Conservation (phyloP, 2,888 invertebrate genomes). For the Dexiosoma caninum region DNA sequence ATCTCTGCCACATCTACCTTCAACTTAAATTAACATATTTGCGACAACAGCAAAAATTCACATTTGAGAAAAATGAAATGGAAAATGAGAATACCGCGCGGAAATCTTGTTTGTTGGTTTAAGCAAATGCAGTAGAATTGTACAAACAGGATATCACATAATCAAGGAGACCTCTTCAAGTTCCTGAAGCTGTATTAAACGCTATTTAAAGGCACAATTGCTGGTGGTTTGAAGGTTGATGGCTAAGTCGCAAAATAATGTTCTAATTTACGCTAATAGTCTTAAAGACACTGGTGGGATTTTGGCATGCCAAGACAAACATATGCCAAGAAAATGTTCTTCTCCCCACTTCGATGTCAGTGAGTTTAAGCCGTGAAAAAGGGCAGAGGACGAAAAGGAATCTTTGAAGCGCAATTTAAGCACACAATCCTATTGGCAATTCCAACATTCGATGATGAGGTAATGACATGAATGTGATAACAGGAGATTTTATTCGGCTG, state of each 20-base stretch:
- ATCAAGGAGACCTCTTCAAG: background rate
- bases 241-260: background rate
- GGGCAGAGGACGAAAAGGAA: background rate
- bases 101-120: background rate
- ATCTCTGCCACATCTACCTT: conserved; percentile 6
- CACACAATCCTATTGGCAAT: background rate
- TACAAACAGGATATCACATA: conserved; percentile 7
- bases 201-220: background rate
- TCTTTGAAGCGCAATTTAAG: background rate
- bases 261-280: background rate
- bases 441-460: background rate
- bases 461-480: conserved; percentile 47
- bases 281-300: background rate
- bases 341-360: background rate
- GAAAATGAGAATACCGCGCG: too few relatives aligned
- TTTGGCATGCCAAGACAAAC: background rate
- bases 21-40: conserved; percentile 55
- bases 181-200: background rate
- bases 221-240: background rate
- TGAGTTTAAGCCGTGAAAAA: background rate
- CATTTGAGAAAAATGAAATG: conserved; percentile 14
- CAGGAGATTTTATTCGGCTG: conserved; percentile 55
- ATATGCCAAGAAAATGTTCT: background rate
- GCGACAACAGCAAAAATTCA: conserved; percentile 47
- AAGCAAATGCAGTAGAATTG: background rate